Evolutionary conservation across 2,888 invertebrate species (phyloP).

Genomic region (Himalopsyche kuldschensis): DNA sequence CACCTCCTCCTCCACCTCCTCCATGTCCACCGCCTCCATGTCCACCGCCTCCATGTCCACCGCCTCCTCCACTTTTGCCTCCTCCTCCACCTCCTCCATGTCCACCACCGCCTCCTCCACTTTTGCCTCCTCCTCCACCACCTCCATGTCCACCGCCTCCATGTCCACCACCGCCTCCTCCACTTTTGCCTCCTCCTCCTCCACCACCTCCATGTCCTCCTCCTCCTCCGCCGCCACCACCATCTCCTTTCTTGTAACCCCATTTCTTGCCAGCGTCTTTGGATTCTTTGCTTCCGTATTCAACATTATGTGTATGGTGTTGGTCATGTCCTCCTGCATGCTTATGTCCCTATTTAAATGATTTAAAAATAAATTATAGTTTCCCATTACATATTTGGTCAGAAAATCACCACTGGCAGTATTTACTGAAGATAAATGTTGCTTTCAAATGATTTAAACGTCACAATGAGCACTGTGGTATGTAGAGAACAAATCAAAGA

Average conservation of each 20-base stretch:
- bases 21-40: not conserved
- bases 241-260: constrained; percentile 58
- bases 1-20: not conserved
- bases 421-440: too few species aligned
- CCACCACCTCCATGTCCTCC: constrained; percentile 35
- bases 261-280: constrained; percentile 60
- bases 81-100: constrained; percentile 25
- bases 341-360: constrained; percentile 56
- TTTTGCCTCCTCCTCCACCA: constrained; percentile 11
- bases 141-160: not conserved
- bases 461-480: too few species aligned
- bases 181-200: constrained; percentile 26
- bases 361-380: not conserved
- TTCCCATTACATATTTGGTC: too few species aligned
- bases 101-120: constrained; percentile 11
- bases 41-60: too few species aligned
- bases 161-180: constrained; percentile 23
- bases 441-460: too few species aligned
- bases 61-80: not conserved
- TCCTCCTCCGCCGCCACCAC: constrained; percentile 42
- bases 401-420: too few species aligned
- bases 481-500: too few species aligned
- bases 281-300: constrained; percentile 53
- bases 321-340: constrained; percentile 59
- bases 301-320: constrained; percentile 56